Percentiles rank a stretch among this genome's conserved stretches.
These are phyloP conservation scores for Tinamus guttatus DNA, from an alignment of 2,113 vertebrate species.

Conservation along the genomic window DNA sequence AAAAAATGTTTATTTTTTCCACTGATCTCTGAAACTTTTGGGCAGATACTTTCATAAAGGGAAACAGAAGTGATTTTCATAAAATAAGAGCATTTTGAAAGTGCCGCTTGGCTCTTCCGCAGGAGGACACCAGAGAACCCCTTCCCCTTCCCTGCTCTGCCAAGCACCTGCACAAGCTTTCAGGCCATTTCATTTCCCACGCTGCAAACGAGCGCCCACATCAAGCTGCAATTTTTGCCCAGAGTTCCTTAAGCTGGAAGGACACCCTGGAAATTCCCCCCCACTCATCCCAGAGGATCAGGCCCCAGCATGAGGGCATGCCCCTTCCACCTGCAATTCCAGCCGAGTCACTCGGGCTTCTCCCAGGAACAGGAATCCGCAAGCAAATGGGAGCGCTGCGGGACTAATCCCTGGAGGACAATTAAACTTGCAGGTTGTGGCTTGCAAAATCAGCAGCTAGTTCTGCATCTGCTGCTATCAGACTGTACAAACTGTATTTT, in stretches of 20 bases:
- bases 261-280: not conserved
- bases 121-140: not conserved
- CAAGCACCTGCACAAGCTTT: not conserved
- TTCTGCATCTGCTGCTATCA: not conserved
- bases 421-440: not conserved
- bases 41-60: not conserved
- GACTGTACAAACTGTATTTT: not conserved
- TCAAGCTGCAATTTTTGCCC: too few species aligned
- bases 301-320: not conserved
- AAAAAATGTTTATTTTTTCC: not conserved
- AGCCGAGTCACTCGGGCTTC: not conserved
- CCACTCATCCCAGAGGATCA: not conserved
- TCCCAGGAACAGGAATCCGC: not conserved
- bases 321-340: not conserved
- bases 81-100: not conserved
- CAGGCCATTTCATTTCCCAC: not conserved
- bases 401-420: not conserved
- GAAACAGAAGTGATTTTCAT: not conserved
- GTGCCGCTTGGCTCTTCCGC: not conserved
- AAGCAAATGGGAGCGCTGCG: not conserved
- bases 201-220: not conserved
- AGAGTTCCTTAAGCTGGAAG: not conserved
- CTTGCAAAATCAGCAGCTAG: not conserved
- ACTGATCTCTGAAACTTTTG: not conserved
- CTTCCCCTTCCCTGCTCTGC: not conserved